Base-by-base conservation (phyloP, 2,888 invertebrate genomes). In the Lymantria dispar region DNA sequence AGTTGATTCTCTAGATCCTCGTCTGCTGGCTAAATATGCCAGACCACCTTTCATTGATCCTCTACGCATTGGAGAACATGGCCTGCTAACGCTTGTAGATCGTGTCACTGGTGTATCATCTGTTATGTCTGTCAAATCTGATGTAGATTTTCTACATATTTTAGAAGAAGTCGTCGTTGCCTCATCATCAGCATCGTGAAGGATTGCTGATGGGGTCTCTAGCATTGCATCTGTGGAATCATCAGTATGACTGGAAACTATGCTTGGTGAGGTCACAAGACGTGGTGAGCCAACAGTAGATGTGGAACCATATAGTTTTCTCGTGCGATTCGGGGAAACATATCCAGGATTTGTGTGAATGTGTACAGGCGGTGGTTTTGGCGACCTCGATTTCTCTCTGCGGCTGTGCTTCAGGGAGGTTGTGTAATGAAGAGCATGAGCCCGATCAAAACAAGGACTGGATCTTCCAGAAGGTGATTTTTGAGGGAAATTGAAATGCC, bases 1-100 rank as follows among this genome's bases (percentile, higher is more conserved):
- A 58, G 95, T 95, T 0, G 96, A 96, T 68, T 94, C 94, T n/a
- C 96, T 89, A 0, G 96, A 96, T n/a, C 95, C 95, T n/a, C 97
- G 92, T 46, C 96, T 92, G 50, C 96, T 96, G n/a, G 97, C 97
- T 68, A 97, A 85, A 76, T 96, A 96, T 2, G 97, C 97, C 68
- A 95, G 74, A 0, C 95, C 94, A 0, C 95, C 94, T 69, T 93
- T 94, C 74, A 93, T 92, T 0, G 94, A 94, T 0, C 96, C 95
- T 45, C 95, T 92, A 30, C 96, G 89, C 68, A 95, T 92, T 0
- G 94, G 94, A 0, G 94, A 95, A 76, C 92, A 93, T 11, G 93
- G 94, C 63, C 93, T 88, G 60, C 93, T 94, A 11, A 93, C 77
- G 47, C 93, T 93, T 3, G 94, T 94, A 22, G 94, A 92, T 3